These are phyloP conservation scores for Hafferia zeledoni DNA, from an alignment of 2,797 vertebrate genomes.

Conservation along the genomic window DNA sequence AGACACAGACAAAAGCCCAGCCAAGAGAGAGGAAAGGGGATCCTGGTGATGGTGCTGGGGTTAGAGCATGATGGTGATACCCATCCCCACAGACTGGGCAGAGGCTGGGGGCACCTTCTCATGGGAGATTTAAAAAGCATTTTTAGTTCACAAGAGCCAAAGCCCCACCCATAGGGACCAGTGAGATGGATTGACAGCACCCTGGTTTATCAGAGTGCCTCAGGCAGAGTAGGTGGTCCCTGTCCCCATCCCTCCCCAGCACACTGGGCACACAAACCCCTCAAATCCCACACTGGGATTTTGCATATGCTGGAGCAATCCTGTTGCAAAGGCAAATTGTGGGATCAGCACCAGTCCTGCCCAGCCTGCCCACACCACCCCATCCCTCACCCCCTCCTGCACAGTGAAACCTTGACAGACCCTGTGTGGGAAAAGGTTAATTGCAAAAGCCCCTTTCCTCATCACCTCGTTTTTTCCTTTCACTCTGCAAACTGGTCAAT, in stretches of 20 bases:
- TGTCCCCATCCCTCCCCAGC: background rate
- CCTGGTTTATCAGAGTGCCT: rapidly evolving
- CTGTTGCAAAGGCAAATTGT: background rate
- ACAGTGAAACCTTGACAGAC: rapidly evolving
- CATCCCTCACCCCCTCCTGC: background rate
- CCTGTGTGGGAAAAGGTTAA: slow-evolving; percentile 13
- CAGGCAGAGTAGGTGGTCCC: background rate
- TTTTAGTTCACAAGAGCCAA: background rate
- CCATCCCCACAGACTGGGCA: background rate
- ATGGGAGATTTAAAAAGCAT: background rate
- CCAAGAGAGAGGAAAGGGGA: background rate
- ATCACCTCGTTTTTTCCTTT: background rate
- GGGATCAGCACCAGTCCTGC: background rate
- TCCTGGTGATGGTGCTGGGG: background rate
- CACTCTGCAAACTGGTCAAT: slow-evolving; percentile 24
- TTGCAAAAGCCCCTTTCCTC: slow-evolving; percentile 34
- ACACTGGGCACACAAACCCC: background rate
- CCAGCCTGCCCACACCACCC: background rate
- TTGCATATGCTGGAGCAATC: background rate
- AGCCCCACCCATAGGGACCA: background rate
- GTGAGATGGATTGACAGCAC: background rate
- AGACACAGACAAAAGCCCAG: background rate
- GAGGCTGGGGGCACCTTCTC: rapidly evolving
- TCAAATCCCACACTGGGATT: background rate
- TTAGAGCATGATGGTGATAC: rapidly evolving